Percentiles rank a stretch among this genome's conserved stretches.
Evolutionary conservation across 1,140 invertebrate genomes (phyloP).

Genomic region (Caligus rogercresseyi): DNA sequence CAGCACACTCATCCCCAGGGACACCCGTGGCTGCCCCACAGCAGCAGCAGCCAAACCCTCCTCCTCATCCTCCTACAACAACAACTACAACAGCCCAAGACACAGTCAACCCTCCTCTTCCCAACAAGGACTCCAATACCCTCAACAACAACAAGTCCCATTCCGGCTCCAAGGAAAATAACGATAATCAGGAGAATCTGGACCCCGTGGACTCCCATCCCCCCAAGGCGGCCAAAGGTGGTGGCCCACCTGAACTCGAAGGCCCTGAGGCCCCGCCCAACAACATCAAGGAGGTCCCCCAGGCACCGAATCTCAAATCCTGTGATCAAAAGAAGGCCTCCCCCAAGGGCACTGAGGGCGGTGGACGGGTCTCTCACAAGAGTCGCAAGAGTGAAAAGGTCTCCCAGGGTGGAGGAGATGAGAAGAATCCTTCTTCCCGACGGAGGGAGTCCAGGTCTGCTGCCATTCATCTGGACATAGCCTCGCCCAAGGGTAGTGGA

Average conservation of each 20-base stretch:
- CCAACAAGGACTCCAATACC: background rate
- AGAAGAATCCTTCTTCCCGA: no score
- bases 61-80: constrained; percentile 28
- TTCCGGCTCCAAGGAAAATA: constrained; percentile 23
- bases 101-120: background rate
- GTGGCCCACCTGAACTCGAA: constrained; percentile 22
- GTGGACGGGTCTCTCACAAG: no score
- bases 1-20: constrained; percentile 24
- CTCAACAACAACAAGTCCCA: background rate
- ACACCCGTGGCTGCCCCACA: constrained; percentile 23
- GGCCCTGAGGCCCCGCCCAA: constrained; percentile 11
- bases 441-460: no score
- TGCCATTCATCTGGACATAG: background rate
- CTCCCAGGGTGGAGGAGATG: no score
- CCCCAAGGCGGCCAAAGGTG: constrained; percentile 22
- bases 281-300: constrained; percentile 22
- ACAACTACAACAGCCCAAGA: constrained; percentile 31
- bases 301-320: constrained; percentile 23
- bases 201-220: constrained; percentile 40
- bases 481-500: background rate
- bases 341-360: constrained; percentile 23
- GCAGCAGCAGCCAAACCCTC: constrained; percentile 20
- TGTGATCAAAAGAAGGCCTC: constrained; percentile 23
- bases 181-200: constrained; percentile 54
- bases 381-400: no score